Conservation (phyloP, 2,113 vertebrate genomes). For the Perca fluviatilis region DNA sequence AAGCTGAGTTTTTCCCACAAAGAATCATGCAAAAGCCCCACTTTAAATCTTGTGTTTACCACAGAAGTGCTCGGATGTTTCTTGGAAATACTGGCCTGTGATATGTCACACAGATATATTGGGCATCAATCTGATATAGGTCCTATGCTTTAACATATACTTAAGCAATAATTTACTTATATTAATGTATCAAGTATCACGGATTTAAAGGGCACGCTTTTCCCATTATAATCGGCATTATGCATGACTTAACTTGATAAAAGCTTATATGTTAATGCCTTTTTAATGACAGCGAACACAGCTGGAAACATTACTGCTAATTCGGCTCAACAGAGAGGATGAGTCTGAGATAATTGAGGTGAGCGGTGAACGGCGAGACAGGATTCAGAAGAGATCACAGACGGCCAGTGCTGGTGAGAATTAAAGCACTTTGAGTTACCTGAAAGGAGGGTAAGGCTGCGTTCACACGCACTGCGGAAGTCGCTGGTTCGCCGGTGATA, state of each 20-base stretch:
- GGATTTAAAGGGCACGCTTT: not conserved
- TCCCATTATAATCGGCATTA: not conserved
- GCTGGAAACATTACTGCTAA: slow-evolving; percentile 28
- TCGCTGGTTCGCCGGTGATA: no score
- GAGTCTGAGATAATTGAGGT: slow-evolving; percentile 41
- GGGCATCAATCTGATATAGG: not conserved
- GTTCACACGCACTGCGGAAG: no score
- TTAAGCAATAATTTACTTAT: not conserved
- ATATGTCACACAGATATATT: not conserved
- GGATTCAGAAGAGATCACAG: slow-evolving; percentile 15
- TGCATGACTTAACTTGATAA: slow-evolving; percentile 13
- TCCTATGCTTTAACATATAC: not conserved
- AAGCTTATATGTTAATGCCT: slow-evolving; percentile 41
- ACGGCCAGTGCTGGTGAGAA: not conserved
- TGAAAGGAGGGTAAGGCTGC: no score
- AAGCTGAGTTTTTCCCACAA: no score
- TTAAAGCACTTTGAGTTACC: not conserved
- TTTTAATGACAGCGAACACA: slow-evolving; percentile 43
- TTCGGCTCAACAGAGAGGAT: slow-evolving; percentile 22
- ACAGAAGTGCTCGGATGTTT: no score
- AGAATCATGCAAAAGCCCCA: no score
- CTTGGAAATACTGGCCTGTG: no score
- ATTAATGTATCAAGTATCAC: slow-evolving; percentile 4
- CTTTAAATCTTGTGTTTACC: no score
- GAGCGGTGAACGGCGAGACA: not conserved